Evolutionary conservation across 2,113 vertebrate species (phyloP).

Genomic region (Zootoca vivipara): DNA sequence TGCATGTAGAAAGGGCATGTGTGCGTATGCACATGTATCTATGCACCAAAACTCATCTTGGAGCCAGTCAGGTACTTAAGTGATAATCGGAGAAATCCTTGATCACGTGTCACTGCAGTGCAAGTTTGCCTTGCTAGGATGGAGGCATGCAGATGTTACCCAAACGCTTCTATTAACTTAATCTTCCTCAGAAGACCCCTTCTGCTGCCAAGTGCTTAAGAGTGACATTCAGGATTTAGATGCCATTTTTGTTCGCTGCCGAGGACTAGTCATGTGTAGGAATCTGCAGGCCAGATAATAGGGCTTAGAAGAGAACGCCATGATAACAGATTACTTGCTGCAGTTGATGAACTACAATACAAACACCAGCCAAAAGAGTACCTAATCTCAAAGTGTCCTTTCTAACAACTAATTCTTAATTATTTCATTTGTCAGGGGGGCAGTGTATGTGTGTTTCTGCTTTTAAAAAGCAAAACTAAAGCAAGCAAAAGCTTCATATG

Average conservation of each 20-base stretch:
- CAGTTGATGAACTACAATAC: slow-evolving; percentile 42
- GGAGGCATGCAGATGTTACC: slow-evolving; percentile 72
- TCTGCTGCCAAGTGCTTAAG: slow-evolving; percentile 74
- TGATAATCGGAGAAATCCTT: slow-evolving; percentile 70
- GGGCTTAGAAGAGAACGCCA: slow-evolving; percentile 62
- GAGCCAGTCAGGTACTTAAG: slow-evolving; percentile 68
- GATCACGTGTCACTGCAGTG: slow-evolving; percentile 65
- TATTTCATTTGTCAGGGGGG: not conserved
- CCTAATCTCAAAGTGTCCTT: slow-evolving; percentile 52
- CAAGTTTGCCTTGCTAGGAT: slow-evolving; percentile 64
- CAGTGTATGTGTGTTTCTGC: not conserved
- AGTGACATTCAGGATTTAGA: slow-evolving; percentile 72
- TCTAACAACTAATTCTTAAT: slow-evolving; percentile 32
- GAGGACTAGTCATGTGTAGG: slow-evolving; percentile 70
- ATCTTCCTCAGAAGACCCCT: slow-evolving; percentile 76
- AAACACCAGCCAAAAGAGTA: slow-evolving; percentile 48
- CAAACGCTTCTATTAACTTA: slow-evolving; percentile 77
- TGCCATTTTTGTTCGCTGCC: slow-evolving; percentile 70
- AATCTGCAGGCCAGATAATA: slow-evolving; percentile 67
- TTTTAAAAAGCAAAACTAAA: slow-evolving; percentile 26
- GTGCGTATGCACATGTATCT: not conserved
- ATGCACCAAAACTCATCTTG: not conserved
- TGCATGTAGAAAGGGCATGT: not conserved
- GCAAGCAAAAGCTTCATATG: slow-evolving; percentile 26
- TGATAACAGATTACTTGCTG: slow-evolving; percentile 64